Evolutionary conservation across 2,113 vertebrate genomes (phyloP).

Genomic region (Amblyopsis rosae): DNA sequence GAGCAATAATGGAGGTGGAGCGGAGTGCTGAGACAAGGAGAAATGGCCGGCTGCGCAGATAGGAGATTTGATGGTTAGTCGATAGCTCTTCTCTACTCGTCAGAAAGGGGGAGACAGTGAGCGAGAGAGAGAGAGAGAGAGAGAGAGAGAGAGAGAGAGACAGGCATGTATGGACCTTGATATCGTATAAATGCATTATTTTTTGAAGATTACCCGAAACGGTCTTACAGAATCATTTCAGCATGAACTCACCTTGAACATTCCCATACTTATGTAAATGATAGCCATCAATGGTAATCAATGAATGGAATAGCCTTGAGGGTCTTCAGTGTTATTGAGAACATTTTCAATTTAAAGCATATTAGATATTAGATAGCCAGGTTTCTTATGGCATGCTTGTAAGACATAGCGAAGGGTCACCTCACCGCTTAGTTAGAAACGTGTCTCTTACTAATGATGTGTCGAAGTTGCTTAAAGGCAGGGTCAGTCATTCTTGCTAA

Average conservation of each 20-base stretch:
- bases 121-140: constrained; percentile 25
- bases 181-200: constrained; percentile 76
- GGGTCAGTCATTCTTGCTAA: too few relatives aligned
- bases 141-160: constrained; percentile 44
- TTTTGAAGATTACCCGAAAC: constrained; percentile 71
- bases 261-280: constrained; percentile 69
- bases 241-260: constrained; percentile 74
- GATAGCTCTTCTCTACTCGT: constrained; percentile 61
- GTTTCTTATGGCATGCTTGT: constrained; percentile 45
- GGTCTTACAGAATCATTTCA: constrained; percentile 63
- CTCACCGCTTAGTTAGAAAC: neutral
- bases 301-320: constrained; percentile 66
- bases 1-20: constrained; percentile 79
- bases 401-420: constrained; percentile 58
- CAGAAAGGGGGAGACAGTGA: constrained; percentile 18
- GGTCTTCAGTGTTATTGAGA: constrained; percentile 52
- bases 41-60: constrained; percentile 71
- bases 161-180: constrained; percentile 66
- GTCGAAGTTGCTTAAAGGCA: constrained; percentile 4
- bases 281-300: constrained; percentile 67
- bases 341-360: constrained; percentile 48
- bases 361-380: constrained; percentile 27
- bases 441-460: constrained; percentile 6
- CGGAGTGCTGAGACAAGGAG: constrained; percentile 80
- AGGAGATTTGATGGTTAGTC: constrained; percentile 81